These are phyloP conservation scores for Ecdyonurus torrentis DNA, from an alignment of 2,888 invertebrate species.

Conservation along the genomic window DNA sequence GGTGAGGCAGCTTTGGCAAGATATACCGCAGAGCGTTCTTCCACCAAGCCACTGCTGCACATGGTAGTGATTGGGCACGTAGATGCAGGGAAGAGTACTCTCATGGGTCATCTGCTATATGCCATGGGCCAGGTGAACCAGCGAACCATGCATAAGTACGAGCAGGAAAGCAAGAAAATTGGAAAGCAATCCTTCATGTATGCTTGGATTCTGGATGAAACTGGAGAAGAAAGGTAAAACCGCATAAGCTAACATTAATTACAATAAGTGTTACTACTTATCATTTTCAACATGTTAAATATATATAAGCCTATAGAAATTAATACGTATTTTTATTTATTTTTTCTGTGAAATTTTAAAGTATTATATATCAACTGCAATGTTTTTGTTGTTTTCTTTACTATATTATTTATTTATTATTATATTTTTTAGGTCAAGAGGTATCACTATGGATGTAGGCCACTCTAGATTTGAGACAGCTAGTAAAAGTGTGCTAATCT, in stretches of 20 bases:
- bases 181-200: slow-evolving; percentile 97
- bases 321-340: too few relatives aligned
- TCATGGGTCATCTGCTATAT: slow-evolving; percentile 91
- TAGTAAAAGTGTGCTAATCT: slow-evolving; percentile 57
- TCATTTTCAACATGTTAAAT: too few relatives aligned
- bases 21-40: slow-evolving; percentile 56
- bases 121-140: slow-evolving; percentile 75
- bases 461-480: slow-evolving; percentile 82
- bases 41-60: slow-evolving; percentile 73
- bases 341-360: too few relatives aligned
- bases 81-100: slow-evolving; percentile 89
- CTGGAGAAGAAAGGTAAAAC: slow-evolving; percentile 76
- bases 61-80: slow-evolving; percentile 92
- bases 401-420: neutral
- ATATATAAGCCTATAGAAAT: too few relatives aligned
- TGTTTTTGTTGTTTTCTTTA: neutral
- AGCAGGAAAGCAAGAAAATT: slow-evolving; percentile 89
- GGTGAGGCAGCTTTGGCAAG: slow-evolving; percentile 35
- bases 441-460: slow-evolving; percentile 98
- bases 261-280: too few relatives aligned
- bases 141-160: slow-evolving; percentile 86
- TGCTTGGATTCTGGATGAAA: slow-evolving; percentile 98
- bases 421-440: slow-evolving; percentile 46
- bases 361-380: too few relatives aligned
- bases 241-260: too few relatives aligned